Evolutionary conservation across 2,797 vertebrate genomes (phyloP).

Genomic region (Onychomys arenicola): DNA sequence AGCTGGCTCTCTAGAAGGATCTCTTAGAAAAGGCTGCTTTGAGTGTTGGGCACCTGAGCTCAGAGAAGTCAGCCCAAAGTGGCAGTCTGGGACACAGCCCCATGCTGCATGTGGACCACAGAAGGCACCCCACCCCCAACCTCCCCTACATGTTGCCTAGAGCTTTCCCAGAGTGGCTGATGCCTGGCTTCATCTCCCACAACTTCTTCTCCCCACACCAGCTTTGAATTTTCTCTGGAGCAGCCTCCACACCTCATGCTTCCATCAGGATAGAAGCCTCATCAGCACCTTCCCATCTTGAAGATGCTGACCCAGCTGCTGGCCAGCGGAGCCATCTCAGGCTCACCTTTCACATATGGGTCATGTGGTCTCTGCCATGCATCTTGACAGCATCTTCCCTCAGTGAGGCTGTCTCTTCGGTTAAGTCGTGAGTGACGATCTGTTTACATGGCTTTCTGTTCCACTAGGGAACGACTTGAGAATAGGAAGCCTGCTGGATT

Average conservation of each 20-base stretch:
- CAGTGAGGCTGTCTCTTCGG: not conserved
- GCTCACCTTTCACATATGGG: not conserved
- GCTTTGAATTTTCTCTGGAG: not conserved
- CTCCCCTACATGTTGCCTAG: not conserved
- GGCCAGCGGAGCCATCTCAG: not conserved
- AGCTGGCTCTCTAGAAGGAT: constrained; percentile 31
- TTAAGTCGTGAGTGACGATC: not conserved
- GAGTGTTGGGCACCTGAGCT: not conserved
- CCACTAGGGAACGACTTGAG: not conserved
- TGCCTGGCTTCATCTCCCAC: not conserved
- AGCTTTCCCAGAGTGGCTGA: not conserved
- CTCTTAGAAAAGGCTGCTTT: constrained; percentile 16
- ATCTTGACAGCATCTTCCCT: not conserved
- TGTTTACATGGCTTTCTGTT: not conserved
- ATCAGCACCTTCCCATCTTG: not conserved
- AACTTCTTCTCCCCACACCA: not conserved
- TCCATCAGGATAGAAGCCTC: not conserved
- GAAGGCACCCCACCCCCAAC: not conserved
- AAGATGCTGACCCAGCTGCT: not conserved
- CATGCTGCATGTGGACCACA: not conserved
- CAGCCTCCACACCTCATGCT: not conserved
- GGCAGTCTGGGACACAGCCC: not conserved
- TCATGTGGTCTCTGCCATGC: not conserved
- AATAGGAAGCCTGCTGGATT: not conserved
- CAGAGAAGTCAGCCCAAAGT: not conserved